Conservation (phyloP, 2,888 invertebrate species). For the Leucoma salicis region DNA sequence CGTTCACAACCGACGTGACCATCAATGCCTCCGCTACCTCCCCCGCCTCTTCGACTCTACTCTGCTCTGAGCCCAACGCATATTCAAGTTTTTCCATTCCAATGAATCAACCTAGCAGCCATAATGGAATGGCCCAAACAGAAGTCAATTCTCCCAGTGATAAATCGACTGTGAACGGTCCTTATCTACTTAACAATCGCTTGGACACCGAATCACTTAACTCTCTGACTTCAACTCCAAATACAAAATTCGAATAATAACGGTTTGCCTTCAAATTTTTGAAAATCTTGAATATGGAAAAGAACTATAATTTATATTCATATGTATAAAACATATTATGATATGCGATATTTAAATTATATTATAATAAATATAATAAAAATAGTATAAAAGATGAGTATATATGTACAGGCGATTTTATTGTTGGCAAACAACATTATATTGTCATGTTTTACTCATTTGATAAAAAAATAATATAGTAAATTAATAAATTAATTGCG, state of each 20-base stretch:
- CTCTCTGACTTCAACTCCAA: slow-evolving; percentile 20
- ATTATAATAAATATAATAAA: too few relatives aligned
- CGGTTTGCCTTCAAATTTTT: too few relatives aligned
- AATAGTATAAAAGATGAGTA: too few relatives aligned
- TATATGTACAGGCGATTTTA: too few relatives aligned
- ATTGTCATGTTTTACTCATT: too few relatives aligned
- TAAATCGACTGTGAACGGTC: slow-evolving; percentile 23
- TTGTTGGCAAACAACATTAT: too few relatives aligned
- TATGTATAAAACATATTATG: too few relatives aligned
- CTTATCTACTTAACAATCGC: slow-evolving; percentile 23
- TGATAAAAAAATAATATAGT: too few relatives aligned
- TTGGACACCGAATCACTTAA: slow-evolving; percentile 23
- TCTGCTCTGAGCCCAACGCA: slow-evolving; percentile 20
- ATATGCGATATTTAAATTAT: too few relatives aligned
- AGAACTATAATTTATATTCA: too few relatives aligned
- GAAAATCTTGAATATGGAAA: too few relatives aligned
- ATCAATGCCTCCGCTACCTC: slow-evolving; percentile 61
- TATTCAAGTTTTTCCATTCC: slow-evolving; percentile 12
- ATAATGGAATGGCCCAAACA: slow-evolving; percentile 15
- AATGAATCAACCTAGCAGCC: slow-evolving; percentile 2
- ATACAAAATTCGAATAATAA: slow-evolving; percentile 28
- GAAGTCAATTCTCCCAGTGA: slow-evolving; percentile 13
- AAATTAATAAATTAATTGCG: too few relatives aligned
- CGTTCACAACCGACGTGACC: slow-evolving; percentile 38
- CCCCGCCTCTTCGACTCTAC: slow-evolving; percentile 22